Base-by-base conservation (phyloP, 2,888 invertebrate genomes). In the Acanthococcus lagerstroemiae region DNA sequence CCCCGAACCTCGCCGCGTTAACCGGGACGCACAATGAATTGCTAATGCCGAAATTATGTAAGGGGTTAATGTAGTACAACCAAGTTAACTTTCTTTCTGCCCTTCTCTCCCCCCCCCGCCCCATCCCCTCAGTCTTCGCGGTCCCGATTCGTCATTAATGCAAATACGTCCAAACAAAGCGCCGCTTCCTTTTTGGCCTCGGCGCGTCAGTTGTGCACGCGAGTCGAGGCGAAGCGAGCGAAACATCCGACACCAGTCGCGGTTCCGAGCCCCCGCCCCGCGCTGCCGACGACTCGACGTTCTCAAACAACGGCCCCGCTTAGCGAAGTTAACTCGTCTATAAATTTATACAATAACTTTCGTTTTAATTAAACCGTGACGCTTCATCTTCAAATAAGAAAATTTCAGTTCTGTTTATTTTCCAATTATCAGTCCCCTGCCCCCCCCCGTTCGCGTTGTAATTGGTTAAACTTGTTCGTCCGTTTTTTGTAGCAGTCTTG, bases 31-130 rank as follows among this genome's bases (percentile, higher is more conserved):
- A 50, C 60, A 60, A 60, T 60, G 50, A 60, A 60, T 60, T 27
- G 50, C 60, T 60, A 60, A 60, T 60, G 60, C 46, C 30, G 5
- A 60, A 60, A 60, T 60, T 60, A 60, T 60, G 60, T 60, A 50
- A 60, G 48, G 60, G 50, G 26, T 58, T 58, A 58, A 58, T 45
- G 58, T 58, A n/a, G 58, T 45, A 58, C 58, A 45, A 45, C 58
- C 45, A 24, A 58, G 44, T 58, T 58, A 45, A 45, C 58, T 58
- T 58, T 44, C 30, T 37, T 44, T 58, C 58, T 58, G 50, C 50
- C 26, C 60, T 25, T 46, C 26, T 50, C 50, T 50, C 46, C 48
- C 26, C 27, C 60, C 25, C 50, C 60, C 26, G n/a, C n/a, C n/a
- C n/a, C n/a, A n/a, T n/a, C n/a, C n/a, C n/a, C n/a, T n/a, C n/a